Evolutionary conservation across 2,797 vertebrate genomes (phyloP).

Genomic region (Paguma larvata): DNA sequence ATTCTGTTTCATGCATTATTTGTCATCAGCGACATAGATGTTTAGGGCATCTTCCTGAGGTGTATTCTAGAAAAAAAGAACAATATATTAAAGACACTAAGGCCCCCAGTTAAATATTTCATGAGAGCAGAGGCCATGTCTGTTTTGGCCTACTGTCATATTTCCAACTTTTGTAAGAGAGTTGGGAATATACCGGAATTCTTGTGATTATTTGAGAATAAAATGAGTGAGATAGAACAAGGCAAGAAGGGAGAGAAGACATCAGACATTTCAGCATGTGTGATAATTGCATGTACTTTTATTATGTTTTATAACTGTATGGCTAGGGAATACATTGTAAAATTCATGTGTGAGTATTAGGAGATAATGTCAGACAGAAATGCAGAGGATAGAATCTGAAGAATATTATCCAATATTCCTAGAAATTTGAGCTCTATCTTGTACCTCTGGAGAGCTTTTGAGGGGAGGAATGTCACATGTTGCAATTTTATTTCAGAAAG

Average conservation of each 20-base stretch:
- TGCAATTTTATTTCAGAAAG: not conserved
- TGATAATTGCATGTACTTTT: not conserved
- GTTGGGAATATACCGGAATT: not conserved
- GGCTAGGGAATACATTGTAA: not conserved
- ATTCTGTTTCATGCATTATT: not conserved
- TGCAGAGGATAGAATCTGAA: not conserved
- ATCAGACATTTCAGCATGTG: not conserved
- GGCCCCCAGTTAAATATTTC: not conserved
- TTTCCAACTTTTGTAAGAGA: not conserved
- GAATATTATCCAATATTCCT: not conserved
- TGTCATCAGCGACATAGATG: not conserved
- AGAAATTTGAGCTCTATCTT: not conserved
- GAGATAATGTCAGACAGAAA: not conserved
- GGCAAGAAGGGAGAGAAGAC: not conserved
- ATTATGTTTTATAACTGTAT: not conserved
- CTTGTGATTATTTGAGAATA: conserved; percentile 46
- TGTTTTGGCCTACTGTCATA: not conserved
- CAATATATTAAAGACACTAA: not conserved
- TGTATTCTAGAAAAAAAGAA: not conserved
- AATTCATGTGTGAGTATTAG: not conserved
- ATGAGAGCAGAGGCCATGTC: not conserved
- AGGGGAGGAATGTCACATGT: not conserved
- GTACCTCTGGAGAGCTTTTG: not conserved
- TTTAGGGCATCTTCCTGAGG: not conserved
- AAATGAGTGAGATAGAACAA: not conserved